phyloP scores from a whole-genome alignment of 2,113 vertebrate species.

The Variabilichromis moorii region DNA sequence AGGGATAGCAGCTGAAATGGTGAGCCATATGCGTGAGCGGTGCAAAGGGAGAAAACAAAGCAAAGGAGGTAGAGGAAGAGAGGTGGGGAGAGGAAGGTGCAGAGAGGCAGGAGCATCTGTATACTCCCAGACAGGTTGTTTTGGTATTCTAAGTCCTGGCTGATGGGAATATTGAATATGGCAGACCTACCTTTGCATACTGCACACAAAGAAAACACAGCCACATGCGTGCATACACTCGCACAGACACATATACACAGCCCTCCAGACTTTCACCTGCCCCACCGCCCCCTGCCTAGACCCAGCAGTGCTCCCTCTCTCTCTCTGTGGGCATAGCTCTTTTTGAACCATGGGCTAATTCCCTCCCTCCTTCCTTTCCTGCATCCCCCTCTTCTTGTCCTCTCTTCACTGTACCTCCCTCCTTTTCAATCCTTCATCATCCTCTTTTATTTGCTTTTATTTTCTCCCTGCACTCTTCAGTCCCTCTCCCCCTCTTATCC shows the following conservation, averaged over 20 bases:
- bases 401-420: not conserved
- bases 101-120: slow-evolving; percentile 47
- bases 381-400: slow-evolving; percentile 14
- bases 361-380: slow-evolving; percentile 25
- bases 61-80: not conserved
- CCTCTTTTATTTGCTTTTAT: slow-evolving; percentile 44
- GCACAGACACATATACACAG: slow-evolving; percentile 14
- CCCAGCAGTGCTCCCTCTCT: slow-evolving; percentile 50
- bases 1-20: slow-evolving; percentile 13
- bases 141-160: slow-evolving; percentile 54
- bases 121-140: slow-evolving; percentile 61
- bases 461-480: not conserved
- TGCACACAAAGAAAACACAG: slow-evolving; percentile 47
- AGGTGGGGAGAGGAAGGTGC: slow-evolving; percentile 4
- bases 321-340: slow-evolving; percentile 49
- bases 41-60: slow-evolving; percentile 1
- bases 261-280: slow-evolving; percentile 53
- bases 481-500: not conserved
- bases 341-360: slow-evolving; percentile 55
- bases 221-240: not conserved
- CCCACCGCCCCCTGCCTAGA: slow-evolving; percentile 3
- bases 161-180: slow-evolving; percentile 62
- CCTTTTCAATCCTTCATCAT: not conserved
- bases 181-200: slow-evolving; percentile 47
- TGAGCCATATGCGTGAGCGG: slow-evolving; percentile 22